These are phyloP conservation scores for Alloplasta piceator DNA, from an alignment of 2,888 invertebrate genomes.

Conservation along the genomic window DNA sequence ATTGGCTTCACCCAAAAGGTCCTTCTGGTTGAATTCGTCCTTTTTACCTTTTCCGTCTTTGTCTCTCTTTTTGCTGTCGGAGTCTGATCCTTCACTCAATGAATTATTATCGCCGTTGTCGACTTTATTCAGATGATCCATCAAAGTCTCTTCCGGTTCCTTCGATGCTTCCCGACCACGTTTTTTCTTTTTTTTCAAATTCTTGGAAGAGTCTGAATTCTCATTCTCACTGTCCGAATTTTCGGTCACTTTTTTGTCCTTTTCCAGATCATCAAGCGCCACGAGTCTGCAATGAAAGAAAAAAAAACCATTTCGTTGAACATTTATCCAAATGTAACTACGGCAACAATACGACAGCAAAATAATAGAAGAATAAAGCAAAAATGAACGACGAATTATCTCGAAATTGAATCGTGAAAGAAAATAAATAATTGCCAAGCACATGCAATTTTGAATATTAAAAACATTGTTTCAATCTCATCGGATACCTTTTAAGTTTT, in stretches of 20 bases:
- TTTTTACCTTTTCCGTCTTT: constrained; percentile 8
- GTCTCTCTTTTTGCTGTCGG: neutral
- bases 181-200: constrained; percentile 58
- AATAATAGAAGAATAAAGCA: constrained; percentile 22
- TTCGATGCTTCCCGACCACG: constrained; percentile 54
- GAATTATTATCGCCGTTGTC: constrained; percentile 65
- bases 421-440: constrained; percentile 42
- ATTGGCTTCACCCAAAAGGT: constrained; percentile 43
- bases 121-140: constrained; percentile 74
- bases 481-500: constrained; percentile 76
- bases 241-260: constrained; percentile 52
- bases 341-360: constrained; percentile 32
- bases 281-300: constrained; percentile 63
- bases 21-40: constrained; percentile 31
- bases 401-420: constrained; percentile 3
- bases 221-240: constrained; percentile 56
- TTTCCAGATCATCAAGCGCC: constrained; percentile 71
- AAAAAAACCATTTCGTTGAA: constrained; percentile 14
- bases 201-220: constrained; percentile 21
- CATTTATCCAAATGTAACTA: constrained; percentile 44
- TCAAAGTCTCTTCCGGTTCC: constrained; percentile 71
- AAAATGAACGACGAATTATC: neutral
- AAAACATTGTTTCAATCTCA: constrained; percentile 27
- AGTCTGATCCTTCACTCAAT: constrained; percentile 36
- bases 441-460: constrained; percentile 20